Evolutionary conservation across 2,113 vertebrate species (phyloP).

Genomic region (Herpailurus yagouaroundi): DNA sequence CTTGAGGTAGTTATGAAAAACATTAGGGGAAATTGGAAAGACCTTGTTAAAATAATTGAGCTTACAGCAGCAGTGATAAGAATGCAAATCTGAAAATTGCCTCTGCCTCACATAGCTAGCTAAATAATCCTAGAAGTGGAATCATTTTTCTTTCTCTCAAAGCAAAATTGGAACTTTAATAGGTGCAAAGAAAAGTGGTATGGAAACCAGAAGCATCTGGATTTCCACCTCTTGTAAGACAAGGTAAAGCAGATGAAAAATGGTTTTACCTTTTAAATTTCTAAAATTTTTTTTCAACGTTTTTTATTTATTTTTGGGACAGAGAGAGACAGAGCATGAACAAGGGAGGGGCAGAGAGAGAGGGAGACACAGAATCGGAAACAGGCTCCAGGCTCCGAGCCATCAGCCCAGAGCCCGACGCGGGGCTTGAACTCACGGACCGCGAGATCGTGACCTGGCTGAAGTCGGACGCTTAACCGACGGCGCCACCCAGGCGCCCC

Average conservation of each 20-base stretch:
- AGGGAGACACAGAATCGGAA: too few species aligned
- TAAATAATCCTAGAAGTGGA: constrained; percentile 61
- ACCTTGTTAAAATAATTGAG: constrained; percentile 77
- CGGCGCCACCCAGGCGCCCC: too few species aligned
- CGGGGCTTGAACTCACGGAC: too few species aligned
- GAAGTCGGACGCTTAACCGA: too few species aligned
- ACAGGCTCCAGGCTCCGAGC: too few species aligned
- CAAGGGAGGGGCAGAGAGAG: too few species aligned
- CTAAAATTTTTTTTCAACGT: background rate
- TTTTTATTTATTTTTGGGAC: too few species aligned
- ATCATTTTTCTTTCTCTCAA: constrained; percentile 65
- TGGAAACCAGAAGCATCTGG: constrained; percentile 2
- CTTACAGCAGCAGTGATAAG: constrained; percentile 71
- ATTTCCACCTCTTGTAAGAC: background rate
- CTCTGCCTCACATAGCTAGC: constrained; percentile 49
- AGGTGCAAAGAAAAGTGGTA: constrained; percentile 52
- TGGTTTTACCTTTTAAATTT: background rate
- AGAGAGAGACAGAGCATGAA: too few species aligned
- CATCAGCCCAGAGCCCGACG: too few species aligned
- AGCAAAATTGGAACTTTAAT: constrained; percentile 69
- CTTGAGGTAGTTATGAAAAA: constrained; percentile 68
- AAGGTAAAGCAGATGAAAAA: background rate
- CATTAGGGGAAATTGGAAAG: constrained; percentile 74
- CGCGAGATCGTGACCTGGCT: too few species aligned
- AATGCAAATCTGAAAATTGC: constrained; percentile 76